These are phyloP conservation scores for Plebejus melissa DNA, from an alignment of 2,888 invertebrate species.

Conservation along the genomic window DNA sequence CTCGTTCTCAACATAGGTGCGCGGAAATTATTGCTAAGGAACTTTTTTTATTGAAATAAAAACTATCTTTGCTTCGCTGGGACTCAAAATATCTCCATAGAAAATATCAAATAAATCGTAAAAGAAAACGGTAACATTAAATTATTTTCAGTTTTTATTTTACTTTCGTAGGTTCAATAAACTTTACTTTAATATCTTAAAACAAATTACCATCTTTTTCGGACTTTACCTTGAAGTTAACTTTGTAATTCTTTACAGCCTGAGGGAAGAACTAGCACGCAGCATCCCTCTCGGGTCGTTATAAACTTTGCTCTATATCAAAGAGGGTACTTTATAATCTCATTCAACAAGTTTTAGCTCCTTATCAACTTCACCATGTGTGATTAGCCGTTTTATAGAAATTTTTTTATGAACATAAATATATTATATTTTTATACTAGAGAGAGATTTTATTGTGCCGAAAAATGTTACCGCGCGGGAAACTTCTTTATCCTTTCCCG, in stretches of 20 bases:
- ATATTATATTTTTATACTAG: neutral
- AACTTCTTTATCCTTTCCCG: no score
- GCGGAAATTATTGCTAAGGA: no score
- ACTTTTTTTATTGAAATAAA: no score
- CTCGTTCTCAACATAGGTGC: no score
- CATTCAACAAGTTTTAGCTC: constrained; percentile 32
- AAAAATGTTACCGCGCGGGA: no score
- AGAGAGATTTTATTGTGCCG: no score
- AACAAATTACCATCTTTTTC: neutral
- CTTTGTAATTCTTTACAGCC: constrained; percentile 11
- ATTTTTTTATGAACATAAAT: neutral
- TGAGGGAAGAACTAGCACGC: neutral
- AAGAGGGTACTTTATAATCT: constrained; percentile 27
- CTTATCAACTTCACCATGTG: neutral
- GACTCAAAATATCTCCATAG: no score
- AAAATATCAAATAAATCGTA: no score
- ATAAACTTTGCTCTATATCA: constrained; percentile 15
- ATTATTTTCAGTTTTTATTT: neutral
- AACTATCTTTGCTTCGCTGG: no score
- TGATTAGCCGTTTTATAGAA: neutral
- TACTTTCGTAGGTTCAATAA: neutral
- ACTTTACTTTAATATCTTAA: neutral
- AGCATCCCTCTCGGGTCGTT: neutral
- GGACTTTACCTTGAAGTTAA: neutral
- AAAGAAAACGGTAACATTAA: neutral